Conservation (phyloP, 2,113 vertebrate genomes). For the Psittacula cyanocephala region DNA sequence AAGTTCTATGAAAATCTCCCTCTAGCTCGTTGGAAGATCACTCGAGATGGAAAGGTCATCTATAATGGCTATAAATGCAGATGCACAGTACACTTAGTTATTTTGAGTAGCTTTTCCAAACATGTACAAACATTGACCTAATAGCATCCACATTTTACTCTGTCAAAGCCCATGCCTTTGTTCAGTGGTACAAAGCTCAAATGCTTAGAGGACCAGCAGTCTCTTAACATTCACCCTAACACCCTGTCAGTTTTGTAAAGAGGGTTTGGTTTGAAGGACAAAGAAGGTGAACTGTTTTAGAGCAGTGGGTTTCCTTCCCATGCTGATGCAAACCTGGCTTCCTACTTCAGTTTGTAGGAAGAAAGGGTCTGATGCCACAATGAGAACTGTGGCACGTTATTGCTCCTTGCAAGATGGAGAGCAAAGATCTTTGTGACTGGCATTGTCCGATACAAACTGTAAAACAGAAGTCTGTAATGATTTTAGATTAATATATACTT, state of each 20-base stretch:
- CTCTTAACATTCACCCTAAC: neutral
- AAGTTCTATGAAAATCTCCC: neutral
- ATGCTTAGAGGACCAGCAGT: neutral
- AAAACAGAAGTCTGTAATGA: neutral
- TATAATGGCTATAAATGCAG: slow-evolving; percentile 5
- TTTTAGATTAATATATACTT: neutral
- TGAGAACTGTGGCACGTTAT: neutral
- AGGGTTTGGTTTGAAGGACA: neutral
- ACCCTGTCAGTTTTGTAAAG: neutral
- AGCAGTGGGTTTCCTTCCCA: neutral
- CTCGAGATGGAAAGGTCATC: slow-evolving; percentile 30
- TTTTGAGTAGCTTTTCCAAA: slow-evolving; percentile 17
- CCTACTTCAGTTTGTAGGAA: neutral
- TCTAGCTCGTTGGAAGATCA: neutral
- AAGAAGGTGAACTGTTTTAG: neutral
- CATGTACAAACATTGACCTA: neutral
- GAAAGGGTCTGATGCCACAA: neutral
- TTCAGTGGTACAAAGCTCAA: neutral
- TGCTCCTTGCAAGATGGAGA: neutral
- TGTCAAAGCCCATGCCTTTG: neutral
- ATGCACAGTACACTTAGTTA: neutral
- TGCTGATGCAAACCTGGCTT: neutral
- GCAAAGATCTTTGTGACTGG: neutral
- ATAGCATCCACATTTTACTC: neutral
- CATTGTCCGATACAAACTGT: neutral